Evolutionary conservation across 1,140 invertebrate genomes (phyloP).

Genomic region (Trachymyrmex septentrionalis): DNA sequence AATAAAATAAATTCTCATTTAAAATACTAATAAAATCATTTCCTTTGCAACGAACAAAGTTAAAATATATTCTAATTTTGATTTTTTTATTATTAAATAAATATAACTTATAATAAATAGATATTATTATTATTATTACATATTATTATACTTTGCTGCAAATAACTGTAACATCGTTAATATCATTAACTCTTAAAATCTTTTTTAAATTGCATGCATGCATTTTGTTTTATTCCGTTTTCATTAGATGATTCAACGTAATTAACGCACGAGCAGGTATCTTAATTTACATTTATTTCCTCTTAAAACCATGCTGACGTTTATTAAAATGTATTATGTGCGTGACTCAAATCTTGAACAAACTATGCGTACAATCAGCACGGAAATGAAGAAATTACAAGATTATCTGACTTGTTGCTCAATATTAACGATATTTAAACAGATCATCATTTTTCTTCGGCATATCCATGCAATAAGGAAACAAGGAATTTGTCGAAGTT

Average conservation of each 20-base stretch:
- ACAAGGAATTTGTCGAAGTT: background rate
- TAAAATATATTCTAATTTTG: background rate
- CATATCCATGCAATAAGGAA: slow-evolving; percentile 2
- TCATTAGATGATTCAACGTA: slow-evolving; percentile 11
- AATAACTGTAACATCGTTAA: background rate
- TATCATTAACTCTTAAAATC: background rate
- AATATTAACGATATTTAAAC: slow-evolving; percentile 34
- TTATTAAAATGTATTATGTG: background rate
- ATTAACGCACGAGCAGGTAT: background rate
- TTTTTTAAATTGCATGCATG: background rate
- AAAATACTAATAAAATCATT: slow-evolving; percentile 1
- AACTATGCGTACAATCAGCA: background rate
- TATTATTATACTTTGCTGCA: background rate
- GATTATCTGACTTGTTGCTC: slow-evolving; percentile 3
- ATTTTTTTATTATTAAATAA: background rate
- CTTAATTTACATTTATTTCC: slow-evolving; percentile 9
- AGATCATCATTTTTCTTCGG: background rate
- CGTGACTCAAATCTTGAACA: slow-evolving; percentile 25
- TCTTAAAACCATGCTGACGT: slow-evolving; percentile 10
- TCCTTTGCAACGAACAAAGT: background rate
- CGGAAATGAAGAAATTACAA: background rate
- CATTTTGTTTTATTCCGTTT: background rate
- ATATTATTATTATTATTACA: too few species aligned
- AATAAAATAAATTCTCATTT: background rate
- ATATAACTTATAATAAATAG: background rate